Evolutionary conservation across 2,113 vertebrate genomes (phyloP), one percentile per base, ranked within the genome.

Genomic region (Cyprinus carpio): DNA sequence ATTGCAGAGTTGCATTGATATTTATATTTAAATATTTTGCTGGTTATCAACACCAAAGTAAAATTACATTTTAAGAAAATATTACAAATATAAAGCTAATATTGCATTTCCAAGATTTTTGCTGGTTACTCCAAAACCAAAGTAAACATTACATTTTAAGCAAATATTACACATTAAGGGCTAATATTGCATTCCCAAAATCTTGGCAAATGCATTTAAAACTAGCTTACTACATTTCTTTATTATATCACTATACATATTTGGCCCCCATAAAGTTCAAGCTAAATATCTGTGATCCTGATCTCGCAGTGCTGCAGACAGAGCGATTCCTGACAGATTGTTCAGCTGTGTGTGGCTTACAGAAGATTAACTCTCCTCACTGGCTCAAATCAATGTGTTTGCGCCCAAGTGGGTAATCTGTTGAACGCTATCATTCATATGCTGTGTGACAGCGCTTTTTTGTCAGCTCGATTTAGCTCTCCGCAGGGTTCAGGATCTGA

Each of bases 331-430:
- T 81, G 88, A 87, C 76, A 71, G 81, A 89, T 80, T 75, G 74
- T 65, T 75, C 27, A 82, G 43, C 54, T 76, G 54, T 75, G 75
- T 72, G 62, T 46, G 65, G 83, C 81, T 80, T 58, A 60, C 78
- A 72, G 81, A 85, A 85, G 86, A 85, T 87, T 87, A 83, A 87
- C 87, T 87, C 81, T 79, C 56, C 83, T 82, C 49, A 25, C 37
- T 29, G 83, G 37, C 78, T 87, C 29, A 58, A 69, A 87, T 89
- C 88, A 72, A 87, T 87, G 87, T 46, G 25, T 77, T 81, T 23
- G 25, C 76, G 82, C 65, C 56, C 76, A 60, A 27, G 62, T 56
- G 34, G 40, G 82, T 76, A 81, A 89, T 83, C 75, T 75, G 75
- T 67, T 81, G 75, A 81, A 83, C 54, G 49, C 74, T 60, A 75